phyloP scores from a whole-genome alignment of 30 jellyfish, hydroid and myxozoan genomes.

The Aurelia sp. region DNA sequence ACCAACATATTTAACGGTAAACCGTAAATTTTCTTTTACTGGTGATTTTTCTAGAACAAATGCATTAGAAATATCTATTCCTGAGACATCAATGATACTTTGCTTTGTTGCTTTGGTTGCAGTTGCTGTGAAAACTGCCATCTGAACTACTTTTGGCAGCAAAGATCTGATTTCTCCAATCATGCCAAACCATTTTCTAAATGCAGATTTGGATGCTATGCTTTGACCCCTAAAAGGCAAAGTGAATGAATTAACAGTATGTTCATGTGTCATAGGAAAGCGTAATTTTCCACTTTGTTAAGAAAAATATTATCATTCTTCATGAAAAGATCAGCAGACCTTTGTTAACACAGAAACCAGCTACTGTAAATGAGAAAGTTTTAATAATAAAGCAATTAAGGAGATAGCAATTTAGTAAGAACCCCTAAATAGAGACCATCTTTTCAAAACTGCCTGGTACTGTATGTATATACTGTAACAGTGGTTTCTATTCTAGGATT shows the following conservation, averaged over 20 bases:
- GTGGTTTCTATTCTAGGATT: no score
- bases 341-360: no score
- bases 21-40: conserved; percentile 16
- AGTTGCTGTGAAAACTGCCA: conserved; percentile 43
- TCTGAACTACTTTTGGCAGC: conserved; percentile 1
- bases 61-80: background rate
- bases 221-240: conserved; percentile 8
- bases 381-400: no score
- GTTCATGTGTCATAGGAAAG: background rate
- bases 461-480: no score
- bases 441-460: background rate
- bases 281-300: no score
- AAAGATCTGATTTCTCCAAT: conserved; percentile 21
- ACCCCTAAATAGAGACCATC: background rate
- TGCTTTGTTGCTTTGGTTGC: conserved; percentile 30
- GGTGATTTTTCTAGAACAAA: conserved; percentile 16
- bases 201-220: conserved; percentile 29
- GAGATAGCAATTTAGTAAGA: background rate
- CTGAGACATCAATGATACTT: background rate
- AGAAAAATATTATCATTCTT: no score
- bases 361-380: no score
- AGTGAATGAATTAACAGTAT: background rate
- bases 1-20: background rate
- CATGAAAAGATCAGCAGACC: no score
- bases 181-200: conserved; percentile 32